Conservation (phyloP, 2,113 vertebrate species). For the Hassar affinis region DNA sequence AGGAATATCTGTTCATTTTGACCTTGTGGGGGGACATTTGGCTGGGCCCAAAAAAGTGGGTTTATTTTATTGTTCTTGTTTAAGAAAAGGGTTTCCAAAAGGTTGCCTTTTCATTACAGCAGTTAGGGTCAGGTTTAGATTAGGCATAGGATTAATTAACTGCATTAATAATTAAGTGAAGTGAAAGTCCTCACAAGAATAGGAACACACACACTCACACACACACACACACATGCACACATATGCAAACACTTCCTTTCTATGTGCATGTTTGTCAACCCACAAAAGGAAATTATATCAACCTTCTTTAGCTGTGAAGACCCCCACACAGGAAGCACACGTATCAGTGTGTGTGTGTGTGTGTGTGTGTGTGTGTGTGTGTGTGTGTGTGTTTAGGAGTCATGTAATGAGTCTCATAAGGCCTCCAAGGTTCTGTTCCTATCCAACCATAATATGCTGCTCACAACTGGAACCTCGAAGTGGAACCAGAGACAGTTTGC, state of each 20-base stretch:
- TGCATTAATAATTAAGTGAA: too few species aligned
- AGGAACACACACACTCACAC: too few species aligned
- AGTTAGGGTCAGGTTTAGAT: too few species aligned
- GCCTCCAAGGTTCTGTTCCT: conserved; percentile 86
- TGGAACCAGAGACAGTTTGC: conserved; percentile 93
- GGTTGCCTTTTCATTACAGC: too few species aligned
- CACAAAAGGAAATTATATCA: not conserved
- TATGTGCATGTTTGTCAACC: not conserved
- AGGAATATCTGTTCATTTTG: too few species aligned
- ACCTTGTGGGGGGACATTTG: too few species aligned
- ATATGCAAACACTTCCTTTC: not conserved
- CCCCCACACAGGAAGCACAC: not conserved
- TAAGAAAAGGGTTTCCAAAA: too few species aligned
- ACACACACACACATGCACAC: too few species aligned
- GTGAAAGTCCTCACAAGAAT: too few species aligned
- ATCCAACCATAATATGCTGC: conserved; percentile 79
- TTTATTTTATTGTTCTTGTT: too few species aligned
- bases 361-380: conserved; percentile 20
- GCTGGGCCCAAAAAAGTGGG: too few species aligned
- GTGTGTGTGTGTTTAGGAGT: conserved; percentile 71
- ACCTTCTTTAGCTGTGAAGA: not conserved
- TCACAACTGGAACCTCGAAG: conserved; percentile 84
- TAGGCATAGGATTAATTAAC: too few species aligned
- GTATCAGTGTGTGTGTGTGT: conserved; percentile 19
- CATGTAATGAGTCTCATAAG: conserved; percentile 74